Evolutionary conservation across 2,797 vertebrate species (phyloP), one percentile per base, ranked within the genome.

Genomic region (Lepilemur ruficaudatus): DNA sequence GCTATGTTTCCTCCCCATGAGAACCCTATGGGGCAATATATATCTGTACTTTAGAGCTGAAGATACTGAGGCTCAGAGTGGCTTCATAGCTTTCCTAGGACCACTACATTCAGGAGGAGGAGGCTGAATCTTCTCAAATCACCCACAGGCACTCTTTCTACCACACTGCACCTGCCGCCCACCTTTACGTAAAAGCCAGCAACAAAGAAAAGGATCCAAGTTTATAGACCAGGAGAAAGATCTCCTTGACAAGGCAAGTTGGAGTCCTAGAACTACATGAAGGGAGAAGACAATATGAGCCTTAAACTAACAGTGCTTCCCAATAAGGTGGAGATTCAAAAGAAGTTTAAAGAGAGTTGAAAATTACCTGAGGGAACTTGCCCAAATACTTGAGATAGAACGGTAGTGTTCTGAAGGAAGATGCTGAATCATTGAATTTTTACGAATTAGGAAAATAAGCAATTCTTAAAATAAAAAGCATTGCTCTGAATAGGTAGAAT

Each of bases 1-100:
- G 25, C 48, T 5, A 1, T 52, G 28, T 59, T 73, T 32, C 48
- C 46, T 50, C 22, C 8, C 18, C 9, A 28, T 11, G 4, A 12
- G 70, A 76, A 38, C 30, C 15, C 10, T 57, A 38, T 78, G 35
- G 38, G 43, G 5, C 4, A 67, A 15, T 6, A 14, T 20, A 22
- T 1, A 13, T 57, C 61, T 52, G 63, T 32, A 46, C 12, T 78
- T 43, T 57, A 57, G 23, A 67, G 76, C 4, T 46, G 15, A 88
- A 82, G 61, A 86, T 32, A 63, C 43, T 25, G 46, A 57, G 87
- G 63, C 17, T 91, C 67, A 48, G n/a, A 48, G 67, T n/a, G 69
- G 25, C 17, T n/a, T 59, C 70, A 4, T 28, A 28, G 50, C 63
- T 30, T 41, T 30, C 32, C 22, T 55, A 38, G 82, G 57, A 46